Conservation (phyloP, 2,113 vertebrate species). For the Pimephales promelas region DNA sequence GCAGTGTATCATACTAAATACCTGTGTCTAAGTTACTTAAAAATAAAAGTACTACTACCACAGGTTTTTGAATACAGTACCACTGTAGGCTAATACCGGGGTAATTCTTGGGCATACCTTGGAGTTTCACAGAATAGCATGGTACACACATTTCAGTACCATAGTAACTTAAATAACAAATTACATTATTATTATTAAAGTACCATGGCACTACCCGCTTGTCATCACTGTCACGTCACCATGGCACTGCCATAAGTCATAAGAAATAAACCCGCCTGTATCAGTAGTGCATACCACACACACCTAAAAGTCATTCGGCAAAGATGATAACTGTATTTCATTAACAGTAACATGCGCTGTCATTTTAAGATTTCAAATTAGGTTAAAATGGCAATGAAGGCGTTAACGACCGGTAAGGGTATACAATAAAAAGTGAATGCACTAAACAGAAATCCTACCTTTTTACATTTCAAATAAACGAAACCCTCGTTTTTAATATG, state of each 20-base stretch:
- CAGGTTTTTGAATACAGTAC: not conserved
- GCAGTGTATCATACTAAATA: not conserved
- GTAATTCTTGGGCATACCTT: not conserved
- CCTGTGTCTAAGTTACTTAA: not conserved
- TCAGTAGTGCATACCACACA: not conserved
- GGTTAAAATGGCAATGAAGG: not conserved
- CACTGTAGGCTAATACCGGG: not conserved
- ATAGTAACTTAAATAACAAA: not conserved
- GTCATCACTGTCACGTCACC: not conserved
- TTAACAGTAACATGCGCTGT: not conserved
- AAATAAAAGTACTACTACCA: not conserved
- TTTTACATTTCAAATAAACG: not conserved
- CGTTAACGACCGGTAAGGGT: not conserved
- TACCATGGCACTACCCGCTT: not conserved
- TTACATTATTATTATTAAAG: not conserved
- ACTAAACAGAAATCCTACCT: constrained; percentile 18
- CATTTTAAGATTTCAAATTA: not conserved
- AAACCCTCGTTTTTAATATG: not conserved
- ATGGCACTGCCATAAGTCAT: not conserved
- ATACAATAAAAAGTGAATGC: not conserved
- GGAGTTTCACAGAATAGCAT: not conserved
- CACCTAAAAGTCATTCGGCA: not conserved
- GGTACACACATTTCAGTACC: not conserved
- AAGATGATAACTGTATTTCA: not conserved
- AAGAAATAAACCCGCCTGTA: not conserved